phyloP scores from a whole-genome alignment of 2,113 vertebrate species.

The Furnarius figulus region DNA sequence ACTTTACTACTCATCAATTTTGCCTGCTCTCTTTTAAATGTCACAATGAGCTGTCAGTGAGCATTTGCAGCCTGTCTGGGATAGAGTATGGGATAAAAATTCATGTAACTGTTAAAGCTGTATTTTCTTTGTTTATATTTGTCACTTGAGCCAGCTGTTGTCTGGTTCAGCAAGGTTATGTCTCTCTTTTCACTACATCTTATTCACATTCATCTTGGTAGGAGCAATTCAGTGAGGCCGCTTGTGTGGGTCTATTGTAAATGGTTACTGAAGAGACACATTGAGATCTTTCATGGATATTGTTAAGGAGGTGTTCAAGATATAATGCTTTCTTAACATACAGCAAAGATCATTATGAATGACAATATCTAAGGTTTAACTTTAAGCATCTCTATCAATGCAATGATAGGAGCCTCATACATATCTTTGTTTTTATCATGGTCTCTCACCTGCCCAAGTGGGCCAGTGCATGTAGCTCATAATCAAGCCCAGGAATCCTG shows the following conservation, averaged over 20 bases:
- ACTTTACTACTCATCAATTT: conserved; percentile 9
- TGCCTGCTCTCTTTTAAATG: conserved; percentile 12
- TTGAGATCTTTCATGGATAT: not conserved
- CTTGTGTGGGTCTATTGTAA: not conserved
- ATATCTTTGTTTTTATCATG: not conserved
- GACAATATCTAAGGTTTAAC: not conserved
- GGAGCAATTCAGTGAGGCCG: not conserved
- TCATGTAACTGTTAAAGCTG: not conserved
- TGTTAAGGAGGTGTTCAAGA: not conserved
- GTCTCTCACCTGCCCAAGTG: not conserved
- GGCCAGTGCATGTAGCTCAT: not conserved
- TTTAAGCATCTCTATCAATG: not conserved
- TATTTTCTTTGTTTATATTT: conserved; percentile 18
- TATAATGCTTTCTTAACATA: not conserved
- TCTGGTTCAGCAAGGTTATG: not conserved
- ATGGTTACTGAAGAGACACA: not conserved
- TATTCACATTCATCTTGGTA: not conserved
- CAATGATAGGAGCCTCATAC: not conserved
- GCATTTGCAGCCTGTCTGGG: not conserved
- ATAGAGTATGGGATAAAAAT: not conserved
- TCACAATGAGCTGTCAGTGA: not conserved
- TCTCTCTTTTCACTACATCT: not conserved
- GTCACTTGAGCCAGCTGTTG: not conserved
- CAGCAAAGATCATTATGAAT: not conserved
- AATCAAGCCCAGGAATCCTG: not conserved